Evolutionary conservation across 1,140 invertebrate genomes (phyloP).

Genomic region (Drosophila varians): DNA sequence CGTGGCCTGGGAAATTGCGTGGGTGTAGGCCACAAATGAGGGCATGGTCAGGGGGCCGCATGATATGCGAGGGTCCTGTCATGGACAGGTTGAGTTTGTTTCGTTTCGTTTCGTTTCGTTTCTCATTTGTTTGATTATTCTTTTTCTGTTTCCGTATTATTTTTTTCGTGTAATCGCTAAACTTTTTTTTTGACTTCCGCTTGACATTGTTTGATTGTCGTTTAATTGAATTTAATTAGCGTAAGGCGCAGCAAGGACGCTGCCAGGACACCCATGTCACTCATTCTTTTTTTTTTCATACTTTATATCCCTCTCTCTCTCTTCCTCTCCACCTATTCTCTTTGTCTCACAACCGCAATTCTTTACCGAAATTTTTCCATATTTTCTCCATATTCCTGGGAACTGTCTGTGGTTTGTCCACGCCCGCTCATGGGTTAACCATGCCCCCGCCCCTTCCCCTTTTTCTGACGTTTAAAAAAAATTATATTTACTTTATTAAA

Average conservation of each 20-base stretch:
- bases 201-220: conserved; percentile 83
- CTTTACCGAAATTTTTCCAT: background rate
- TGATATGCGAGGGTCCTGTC: conserved; percentile 11
- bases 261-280: conserved; percentile 1
- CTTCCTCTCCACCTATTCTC: conserved; percentile 13
- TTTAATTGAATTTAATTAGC: conserved; percentile 83
- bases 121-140: conserved; percentile 17
- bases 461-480: background rate
- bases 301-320: background rate
- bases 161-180: conserved; percentile 37
- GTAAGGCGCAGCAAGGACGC: conserved; percentile 67
- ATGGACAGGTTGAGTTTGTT: conserved; percentile 40
- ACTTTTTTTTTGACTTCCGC: conserved; percentile 65
- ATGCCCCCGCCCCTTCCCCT: background rate
- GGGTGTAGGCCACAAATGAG: conserved; percentile 23
- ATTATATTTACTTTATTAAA: too few species aligned
- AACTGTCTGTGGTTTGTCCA: conserved; percentile 41
- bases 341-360: conserved; percentile 45
- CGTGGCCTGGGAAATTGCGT: conserved; percentile 46
- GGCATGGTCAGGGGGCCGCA: background rate
- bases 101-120: conserved; percentile 17
- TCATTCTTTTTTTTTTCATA: too few species aligned
- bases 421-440: background rate
- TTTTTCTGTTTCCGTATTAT: conserved; percentile 1
- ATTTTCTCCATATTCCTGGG: conserved; percentile 23